phyloP scores from a whole-genome alignment of 2,113 vertebrate genomes.

The Xiphophorus hellerii region DNA sequence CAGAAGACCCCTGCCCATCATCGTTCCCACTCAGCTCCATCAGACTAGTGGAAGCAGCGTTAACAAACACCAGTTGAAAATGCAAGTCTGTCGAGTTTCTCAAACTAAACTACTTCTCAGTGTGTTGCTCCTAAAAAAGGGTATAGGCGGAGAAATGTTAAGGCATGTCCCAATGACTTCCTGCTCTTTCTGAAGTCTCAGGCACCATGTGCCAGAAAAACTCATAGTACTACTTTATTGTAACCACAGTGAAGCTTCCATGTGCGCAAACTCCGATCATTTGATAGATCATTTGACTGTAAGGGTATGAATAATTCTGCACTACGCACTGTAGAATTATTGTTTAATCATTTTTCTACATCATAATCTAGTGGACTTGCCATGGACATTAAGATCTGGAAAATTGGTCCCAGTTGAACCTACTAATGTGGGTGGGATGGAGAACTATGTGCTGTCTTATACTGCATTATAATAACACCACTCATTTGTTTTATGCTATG shows the following conservation, averaged over 20 bases:
- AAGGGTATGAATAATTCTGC: neutral
- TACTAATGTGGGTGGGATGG: neutral
- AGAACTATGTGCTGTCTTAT: conserved; percentile 6
- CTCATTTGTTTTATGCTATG: conserved; percentile 8
- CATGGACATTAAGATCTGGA: neutral
- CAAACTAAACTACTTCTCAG: too few relatives aligned
- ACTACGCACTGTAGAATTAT: neutral
- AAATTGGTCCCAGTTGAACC: neutral
- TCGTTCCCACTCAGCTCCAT: too few relatives aligned
- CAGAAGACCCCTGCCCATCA: too few relatives aligned
- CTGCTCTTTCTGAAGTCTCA: too few relatives aligned
- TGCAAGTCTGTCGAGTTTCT: too few relatives aligned
- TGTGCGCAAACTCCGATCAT: neutral
- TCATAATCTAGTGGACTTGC: neutral
- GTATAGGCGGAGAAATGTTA: too few relatives aligned
- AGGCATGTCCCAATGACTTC: too few relatives aligned
- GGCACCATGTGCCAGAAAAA: too few relatives aligned
- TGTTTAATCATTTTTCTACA: neutral
- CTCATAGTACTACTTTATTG: too few relatives aligned
- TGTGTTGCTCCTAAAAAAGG: too few relatives aligned
- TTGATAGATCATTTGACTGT: neutral
- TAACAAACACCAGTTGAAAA: too few relatives aligned
- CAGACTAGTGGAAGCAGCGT: too few relatives aligned
- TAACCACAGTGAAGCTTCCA: neutral
- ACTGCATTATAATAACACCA: conserved; percentile 14